phyloP scores from a whole-genome alignment of 2,888 invertebrate species.

The Pyrrhosoma nymphula region DNA sequence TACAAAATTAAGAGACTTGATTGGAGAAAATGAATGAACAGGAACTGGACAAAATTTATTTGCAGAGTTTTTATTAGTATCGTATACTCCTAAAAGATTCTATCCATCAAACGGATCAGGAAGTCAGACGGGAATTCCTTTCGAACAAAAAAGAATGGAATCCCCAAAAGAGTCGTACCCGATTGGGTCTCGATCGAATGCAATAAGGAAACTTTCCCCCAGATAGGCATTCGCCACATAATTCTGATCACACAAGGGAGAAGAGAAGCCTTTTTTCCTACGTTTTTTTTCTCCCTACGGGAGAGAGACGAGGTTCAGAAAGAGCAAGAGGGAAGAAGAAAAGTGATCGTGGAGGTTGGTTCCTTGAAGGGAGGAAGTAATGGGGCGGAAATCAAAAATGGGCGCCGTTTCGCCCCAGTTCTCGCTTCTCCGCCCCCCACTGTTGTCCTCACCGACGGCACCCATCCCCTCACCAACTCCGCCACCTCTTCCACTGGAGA shows the following conservation, averaged over 20 bases:
- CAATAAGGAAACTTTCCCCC: background rate
- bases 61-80: too few relatives aligned
- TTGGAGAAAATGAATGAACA: too few relatives aligned
- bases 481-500: too few relatives aligned
- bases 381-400: background rate
- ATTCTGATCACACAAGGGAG: background rate
- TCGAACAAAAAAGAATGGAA: too few relatives aligned
- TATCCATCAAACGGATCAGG: too few relatives aligned
- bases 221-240: background rate
- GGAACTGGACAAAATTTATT: too few relatives aligned
- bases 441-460: background rate
- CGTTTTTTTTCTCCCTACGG: background rate
- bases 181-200: background rate
- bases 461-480: background rate
- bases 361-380: background rate
- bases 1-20: too few relatives aligned
- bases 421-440: background rate
- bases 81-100: too few relatives aligned
- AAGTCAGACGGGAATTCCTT: too few relatives aligned
- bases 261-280: background rate
- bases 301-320: background rate
- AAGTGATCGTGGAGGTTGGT: background rate
- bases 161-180: too few relatives aligned
- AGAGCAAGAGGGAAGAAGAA: background rate
- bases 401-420: background rate